Base-by-base conservation (phyloP, 2,888 invertebrate genomes). In the Reticulitermes lucifugus region DNA sequence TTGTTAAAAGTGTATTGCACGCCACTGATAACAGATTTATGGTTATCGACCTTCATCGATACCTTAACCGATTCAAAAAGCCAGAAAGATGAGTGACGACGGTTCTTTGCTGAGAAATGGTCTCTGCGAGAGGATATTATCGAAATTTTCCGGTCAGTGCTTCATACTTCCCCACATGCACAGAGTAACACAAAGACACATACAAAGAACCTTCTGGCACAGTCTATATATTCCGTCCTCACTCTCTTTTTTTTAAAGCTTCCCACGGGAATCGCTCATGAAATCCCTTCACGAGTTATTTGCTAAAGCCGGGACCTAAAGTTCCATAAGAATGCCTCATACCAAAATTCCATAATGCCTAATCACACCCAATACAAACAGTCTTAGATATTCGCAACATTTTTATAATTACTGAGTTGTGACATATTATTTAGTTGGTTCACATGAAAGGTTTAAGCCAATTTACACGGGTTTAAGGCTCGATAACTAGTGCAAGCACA, bases 221-320 rank as follows among this genome's bases (percentile, higher is more conserved):
- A 35, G 77, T 41, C 77, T 77, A 77, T 46, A n/a, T 65, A 77
- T 41, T 22, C 43, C n/a, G 5, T n/a, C 46, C 77, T n/a, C 65
- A 5, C n/a, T n/a, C 65, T 25, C 22, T 10, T 51, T 77, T 77
- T 77, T 77, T 46, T 77, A 77, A n/a, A 77, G 25, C 77, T 77
- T 77, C 77, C 77, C 77, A 77, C 46, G 46, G 46, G 77, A 77
- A 77, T 77, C 12, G 35, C 77, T 46, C 77, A 77, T 77, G 77
- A 77, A 77, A 77, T 77, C 77, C 77, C n/a, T 35, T 77, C 77
- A 77, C 77, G 77, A 46, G 43, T 43, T 77, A 77, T 77, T 77
- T 77, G 77, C 77, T 77, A 77, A 77, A 77, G 77, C 77, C 22
- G 43, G 77, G 77, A 77, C n/a, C 43, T n/a, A 41, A 73, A 5